These are phyloP conservation scores for Drosophila atripex DNA, from an alignment of 2,888 invertebrate genomes.

Conservation along the genomic window DNA sequence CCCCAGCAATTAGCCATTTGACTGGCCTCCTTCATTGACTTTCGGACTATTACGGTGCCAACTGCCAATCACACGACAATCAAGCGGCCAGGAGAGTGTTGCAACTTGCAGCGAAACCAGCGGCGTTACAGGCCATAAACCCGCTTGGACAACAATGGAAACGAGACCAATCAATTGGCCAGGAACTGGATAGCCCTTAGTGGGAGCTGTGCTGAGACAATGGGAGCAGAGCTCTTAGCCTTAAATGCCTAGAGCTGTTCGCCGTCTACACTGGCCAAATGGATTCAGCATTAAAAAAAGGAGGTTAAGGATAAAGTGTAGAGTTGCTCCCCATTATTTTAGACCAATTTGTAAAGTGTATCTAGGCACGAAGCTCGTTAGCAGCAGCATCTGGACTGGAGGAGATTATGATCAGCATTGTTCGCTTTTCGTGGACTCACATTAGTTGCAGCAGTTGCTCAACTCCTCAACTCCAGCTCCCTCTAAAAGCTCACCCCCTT, in stretches of 20 bases:
- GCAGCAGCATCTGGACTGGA: conserved; percentile 56
- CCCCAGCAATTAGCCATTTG: conserved; percentile 58
- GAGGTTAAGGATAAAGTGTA: background rate
- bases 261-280: conserved; percentile 8
- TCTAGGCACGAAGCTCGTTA: conserved; percentile 57
- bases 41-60: conserved; percentile 35
- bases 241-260: conserved; percentile 38
- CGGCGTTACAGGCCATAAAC: conserved; percentile 20
- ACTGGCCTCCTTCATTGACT: background rate
- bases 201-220: conserved; percentile 46
- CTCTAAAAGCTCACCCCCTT: background rate
- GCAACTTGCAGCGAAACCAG: conserved; percentile 39
- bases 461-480: background rate
- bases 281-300: background rate
- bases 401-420: conserved; percentile 73
- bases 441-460: conserved; percentile 61
- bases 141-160: conserved; percentile 56
- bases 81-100: conserved; percentile 56
- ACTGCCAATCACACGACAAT: conserved; percentile 67
- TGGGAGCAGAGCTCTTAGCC: conserved; percentile 39
- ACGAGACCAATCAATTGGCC: conserved; percentile 65
- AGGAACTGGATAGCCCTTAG: conserved; percentile 45
- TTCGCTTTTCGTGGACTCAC: conserved; percentile 46
- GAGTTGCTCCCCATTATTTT: background rate
- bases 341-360: conserved; percentile 24